phyloP scores from a whole-genome alignment of 1,140 invertebrate species.

The Drosophila elegans region DNA sequence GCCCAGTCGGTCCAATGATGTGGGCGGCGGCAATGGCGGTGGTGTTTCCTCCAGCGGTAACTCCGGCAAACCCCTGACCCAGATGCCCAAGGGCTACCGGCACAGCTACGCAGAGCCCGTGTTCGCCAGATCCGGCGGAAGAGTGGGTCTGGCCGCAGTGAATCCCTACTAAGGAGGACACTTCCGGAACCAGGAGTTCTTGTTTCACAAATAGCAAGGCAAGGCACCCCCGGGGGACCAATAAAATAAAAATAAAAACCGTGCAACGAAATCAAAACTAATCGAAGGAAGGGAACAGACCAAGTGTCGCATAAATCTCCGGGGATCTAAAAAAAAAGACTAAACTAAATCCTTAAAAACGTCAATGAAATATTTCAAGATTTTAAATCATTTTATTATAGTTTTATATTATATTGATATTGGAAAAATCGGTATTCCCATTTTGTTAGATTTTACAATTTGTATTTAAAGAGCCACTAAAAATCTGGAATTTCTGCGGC shows the following conservation, averaged over 20 bases:
- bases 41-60: conserved; percentile 11
- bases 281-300: conserved; percentile 8
- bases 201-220: background rate
- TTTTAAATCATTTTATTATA: no score
- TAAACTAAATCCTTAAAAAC: background rate
- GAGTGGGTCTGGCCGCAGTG: conserved; percentile 81
- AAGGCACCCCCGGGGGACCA: background rate
- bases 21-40: conserved; percentile 13
- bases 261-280: conserved; percentile 56
- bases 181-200: background rate
- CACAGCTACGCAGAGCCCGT: conserved; percentile 86
- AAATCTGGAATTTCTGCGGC: conserved; percentile 9
- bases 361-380: no score
- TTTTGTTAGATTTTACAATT: no score
- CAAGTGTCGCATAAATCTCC: background rate
- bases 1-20: conserved; percentile 30
- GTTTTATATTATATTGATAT: no score
- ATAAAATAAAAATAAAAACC: conserved; percentile 20
- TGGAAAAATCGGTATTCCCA: no score
- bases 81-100: conserved; percentile 85
- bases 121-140: conserved; percentile 75
- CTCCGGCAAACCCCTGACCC: conserved; percentile 60
- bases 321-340: background rate
- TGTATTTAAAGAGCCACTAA: background rate
- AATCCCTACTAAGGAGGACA: conserved; percentile 70